Evolutionary conservation across 2,113 vertebrate genomes (phyloP), one percentile per base, ranked within the genome.

Genomic region (Archilochus colubris): DNA sequence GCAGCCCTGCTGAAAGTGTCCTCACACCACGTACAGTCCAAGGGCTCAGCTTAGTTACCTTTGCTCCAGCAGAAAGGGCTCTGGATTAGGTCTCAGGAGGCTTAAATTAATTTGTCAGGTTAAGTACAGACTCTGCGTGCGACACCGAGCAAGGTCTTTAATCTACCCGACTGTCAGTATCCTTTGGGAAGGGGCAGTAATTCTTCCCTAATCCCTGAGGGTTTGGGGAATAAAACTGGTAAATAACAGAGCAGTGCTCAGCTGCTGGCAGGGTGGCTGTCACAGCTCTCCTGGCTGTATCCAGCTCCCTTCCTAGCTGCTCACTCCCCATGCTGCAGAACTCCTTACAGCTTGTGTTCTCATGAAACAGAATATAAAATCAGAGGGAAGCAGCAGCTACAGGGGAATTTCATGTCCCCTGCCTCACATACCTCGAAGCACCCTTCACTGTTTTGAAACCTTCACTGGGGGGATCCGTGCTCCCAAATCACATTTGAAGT

Each of bases 311-410:
- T 83, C 46, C 74, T 80, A 76, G 66, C 75, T 31, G 76, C 30
- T 25, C 7, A 0, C 40, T 28, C 59, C 18, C 50, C 16, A 3
- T 59, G n/a, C 50, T 61, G 58, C 64, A 91, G 77, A 79, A 88
- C 82, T 70, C 12, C 40, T 93, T 6, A 0, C 75, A 88, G 69
- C 40, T 22, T 38, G 61, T 58, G n/a, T 86, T 82, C 86, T 74
- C 94, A 91, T 81, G 77, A 88, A 93, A 95, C 67, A 77, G 90
- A 95, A 82, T 92, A 79, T 33, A 67, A 81, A 95, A 91, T 94
- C 50, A 64, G 82, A 90, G 78, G 80, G 64, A 93, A 94, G 81
- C 40, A 83, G 64, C 62, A 95, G 89, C 91, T 93, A 64, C 54
- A 24, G 58, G 69, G 74, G 76, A 93, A 82, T 77, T 81, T 72